These are phyloP conservation scores for Bombus consobrinus DNA, from an alignment of 1,140 invertebrate genomes.

Conservation along the genomic window DNA sequence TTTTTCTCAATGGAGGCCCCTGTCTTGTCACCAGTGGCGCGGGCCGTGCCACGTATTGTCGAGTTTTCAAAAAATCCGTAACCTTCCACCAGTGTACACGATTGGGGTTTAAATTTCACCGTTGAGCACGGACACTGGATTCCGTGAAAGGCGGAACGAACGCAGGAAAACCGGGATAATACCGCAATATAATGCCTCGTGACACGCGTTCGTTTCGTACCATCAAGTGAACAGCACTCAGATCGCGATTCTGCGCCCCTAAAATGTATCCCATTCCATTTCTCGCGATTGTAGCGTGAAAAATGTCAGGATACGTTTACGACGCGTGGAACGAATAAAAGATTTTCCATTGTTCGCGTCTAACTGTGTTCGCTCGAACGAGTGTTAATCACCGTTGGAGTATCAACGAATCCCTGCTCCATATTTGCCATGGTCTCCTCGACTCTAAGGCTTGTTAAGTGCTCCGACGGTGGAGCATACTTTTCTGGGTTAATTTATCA, in stretches of 20 bases:
- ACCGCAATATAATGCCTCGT: slow-evolving; percentile 33
- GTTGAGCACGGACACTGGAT: slow-evolving; percentile 47
- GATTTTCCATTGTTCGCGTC: not conserved
- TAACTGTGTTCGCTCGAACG: not conserved
- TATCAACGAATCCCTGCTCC: slow-evolving; percentile 24
- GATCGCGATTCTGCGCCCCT: not conserved
- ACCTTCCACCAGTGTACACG: slow-evolving; percentile 65
- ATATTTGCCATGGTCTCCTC: slow-evolving; percentile 19
- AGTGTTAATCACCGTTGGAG: not conserved
- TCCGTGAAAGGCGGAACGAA: slow-evolving; percentile 41
- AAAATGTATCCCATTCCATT: not conserved
- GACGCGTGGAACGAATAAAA: not conserved
- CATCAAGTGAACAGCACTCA: slow-evolving; percentile 70
- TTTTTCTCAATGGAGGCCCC: slow-evolving; percentile 79
- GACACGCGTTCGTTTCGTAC: slow-evolving; percentile 66
- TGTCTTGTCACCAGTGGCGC: slow-evolving; percentile 56
- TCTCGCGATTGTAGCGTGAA: not conserved
- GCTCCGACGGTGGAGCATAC: slow-evolving; percentile 46
- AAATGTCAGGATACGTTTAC: not conserved
- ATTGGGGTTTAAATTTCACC: slow-evolving; percentile 79
- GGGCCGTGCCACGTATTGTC: slow-evolving; percentile 61
- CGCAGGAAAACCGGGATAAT: slow-evolving; percentile 53
- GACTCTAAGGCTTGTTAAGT: slow-evolving; percentile 65
- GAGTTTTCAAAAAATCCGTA: slow-evolving; percentile 79
- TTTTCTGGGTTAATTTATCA: slow-evolving; percentile 78